A percentile compares a stretch with the other conserved stretches of the same genome.
Conservation (phyloP, 2,888 invertebrate species). For the Macrosoma leucophasiata region DNA sequence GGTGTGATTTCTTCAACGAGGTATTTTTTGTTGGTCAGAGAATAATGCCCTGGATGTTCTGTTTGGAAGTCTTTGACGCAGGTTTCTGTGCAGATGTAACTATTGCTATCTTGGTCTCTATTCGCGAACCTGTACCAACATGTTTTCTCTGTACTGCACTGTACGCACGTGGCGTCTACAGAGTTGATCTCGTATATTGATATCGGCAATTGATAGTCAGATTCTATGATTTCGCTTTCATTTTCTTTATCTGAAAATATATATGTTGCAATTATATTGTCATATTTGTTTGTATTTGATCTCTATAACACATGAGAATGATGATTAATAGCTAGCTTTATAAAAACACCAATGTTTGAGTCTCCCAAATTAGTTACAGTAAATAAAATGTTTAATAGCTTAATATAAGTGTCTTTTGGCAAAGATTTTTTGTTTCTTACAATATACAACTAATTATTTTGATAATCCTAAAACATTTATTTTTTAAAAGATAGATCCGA, state of each 20-base stretch:
- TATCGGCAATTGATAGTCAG: conserved; percentile 47
- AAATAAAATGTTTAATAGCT: too few relatives aligned
- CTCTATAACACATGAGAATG: not conserved
- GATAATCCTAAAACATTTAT: too few relatives aligned
- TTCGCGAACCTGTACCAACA: conserved; percentile 48
- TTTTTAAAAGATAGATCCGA: too few relatives aligned
- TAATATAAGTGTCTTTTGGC: too few relatives aligned
- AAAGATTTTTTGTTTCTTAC: too few relatives aligned
- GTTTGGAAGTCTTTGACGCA: conserved; percentile 66
- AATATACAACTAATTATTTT: too few relatives aligned
- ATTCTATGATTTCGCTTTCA: conserved; percentile 64
- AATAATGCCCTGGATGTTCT: conserved; percentile 46
- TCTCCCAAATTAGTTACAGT: too few relatives aligned
- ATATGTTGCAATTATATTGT: not conserved
- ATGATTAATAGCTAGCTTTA: too few relatives aligned
- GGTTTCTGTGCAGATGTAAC: conserved; percentile 64
- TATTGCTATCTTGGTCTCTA: conserved; percentile 41
- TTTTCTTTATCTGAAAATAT: conserved; percentile 59
- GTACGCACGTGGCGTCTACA: conserved; percentile 54
- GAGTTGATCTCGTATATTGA: conserved; percentile 57
- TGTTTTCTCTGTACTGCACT: conserved; percentile 49
- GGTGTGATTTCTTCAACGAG: conserved; percentile 57
- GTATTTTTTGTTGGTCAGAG: conserved; percentile 49
- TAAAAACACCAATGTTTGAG: too few relatives aligned
- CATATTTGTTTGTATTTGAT: not conserved